phyloP scores from a whole-genome alignment of 2,113 vertebrate genomes.

The Anolis sagrei region DNA sequence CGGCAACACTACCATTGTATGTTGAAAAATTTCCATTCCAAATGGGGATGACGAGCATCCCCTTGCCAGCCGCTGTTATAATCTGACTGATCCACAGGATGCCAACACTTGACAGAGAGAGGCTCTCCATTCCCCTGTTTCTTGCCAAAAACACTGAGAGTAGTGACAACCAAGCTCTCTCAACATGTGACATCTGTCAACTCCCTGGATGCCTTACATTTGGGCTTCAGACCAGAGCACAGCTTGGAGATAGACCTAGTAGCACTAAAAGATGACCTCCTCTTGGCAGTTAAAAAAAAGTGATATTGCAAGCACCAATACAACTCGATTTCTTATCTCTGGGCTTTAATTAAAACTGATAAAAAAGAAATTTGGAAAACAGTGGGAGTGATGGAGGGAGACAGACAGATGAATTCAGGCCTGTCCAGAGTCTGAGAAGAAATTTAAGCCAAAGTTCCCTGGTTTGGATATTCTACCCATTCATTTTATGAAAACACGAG shows the following conservation, averaged over 20 bases:
- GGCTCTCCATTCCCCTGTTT: slow-evolving; percentile 19
- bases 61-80: slow-evolving; percentile 36
- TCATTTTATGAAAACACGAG: neutral
- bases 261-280: slow-evolving; percentile 34
- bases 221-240: slow-evolving; percentile 33
- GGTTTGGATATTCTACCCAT: neutral
- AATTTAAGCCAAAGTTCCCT: neutral
- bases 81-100: slow-evolving; percentile 46
- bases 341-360: slow-evolving; percentile 36
- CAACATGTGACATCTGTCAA: slow-evolving; percentile 39
- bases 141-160: slow-evolving; percentile 40
- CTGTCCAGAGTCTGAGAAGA: neutral
- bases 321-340: slow-evolving; percentile 33
- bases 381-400: neutral
- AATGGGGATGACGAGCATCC: slow-evolving; percentile 11
- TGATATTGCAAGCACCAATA: slow-evolving; percentile 21
- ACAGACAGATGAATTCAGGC: neutral
- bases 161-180: slow-evolving; percentile 28
- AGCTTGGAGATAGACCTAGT: slow-evolving; percentile 36
- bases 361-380: slow-evolving; percentile 13
- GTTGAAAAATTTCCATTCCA: neutral
- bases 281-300: slow-evolving; percentile 22
- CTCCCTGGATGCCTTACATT: slow-evolving; percentile 38
- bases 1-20: neutral
- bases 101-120: slow-evolving; percentile 44